Conservation (phyloP, 2,888 invertebrate species). For the Lobophora halterata region DNA sequence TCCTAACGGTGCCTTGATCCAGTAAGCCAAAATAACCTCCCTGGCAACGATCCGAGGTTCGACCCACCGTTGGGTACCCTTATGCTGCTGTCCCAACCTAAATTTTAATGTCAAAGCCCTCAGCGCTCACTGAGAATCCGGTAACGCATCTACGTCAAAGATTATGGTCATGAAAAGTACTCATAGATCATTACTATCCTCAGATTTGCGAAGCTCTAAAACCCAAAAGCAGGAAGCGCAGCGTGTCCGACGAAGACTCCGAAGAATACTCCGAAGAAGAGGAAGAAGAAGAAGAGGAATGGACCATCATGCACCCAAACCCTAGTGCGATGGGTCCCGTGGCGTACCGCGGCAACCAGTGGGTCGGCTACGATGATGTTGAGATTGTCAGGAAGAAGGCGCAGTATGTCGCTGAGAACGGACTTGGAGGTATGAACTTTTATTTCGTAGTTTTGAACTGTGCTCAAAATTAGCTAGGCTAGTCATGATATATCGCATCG, state of each 20-base stretch:
- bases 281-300: conserved; percentile 76
- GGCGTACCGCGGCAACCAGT: conserved; percentile 90
- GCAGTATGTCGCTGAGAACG: conserved; percentile 90
- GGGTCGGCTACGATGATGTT: conserved; percentile 96
- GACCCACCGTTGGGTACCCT: too few species aligned
- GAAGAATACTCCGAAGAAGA: conserved; percentile 80
- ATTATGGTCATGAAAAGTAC: too few species aligned
- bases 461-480: too few species aligned
- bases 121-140: too few species aligned
- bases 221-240: conserved; percentile 57
- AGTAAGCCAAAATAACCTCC: too few species aligned
- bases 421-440: conserved; percentile 84
- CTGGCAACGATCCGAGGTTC: too few species aligned
- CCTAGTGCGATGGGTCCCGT: conserved; percentile 93
- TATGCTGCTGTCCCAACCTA: too few species aligned
- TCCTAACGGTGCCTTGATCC: too few species aligned
- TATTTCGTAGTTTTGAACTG: background rate
- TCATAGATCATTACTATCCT: background rate
- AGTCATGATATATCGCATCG: too few species aligned
- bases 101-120: too few species aligned
- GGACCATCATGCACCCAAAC: conserved; percentile 92
- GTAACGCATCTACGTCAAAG: too few species aligned
- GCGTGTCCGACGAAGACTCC: conserved; percentile 52
- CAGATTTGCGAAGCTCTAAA: conserved; percentile 92
- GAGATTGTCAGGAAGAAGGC: conserved; percentile 91